A percentile compares a stretch with the other conserved stretches of the same genome.
phyloP scores from a whole-genome alignment of 1,140 invertebrate genomes.

The Kradibia gibbosae region DNA sequence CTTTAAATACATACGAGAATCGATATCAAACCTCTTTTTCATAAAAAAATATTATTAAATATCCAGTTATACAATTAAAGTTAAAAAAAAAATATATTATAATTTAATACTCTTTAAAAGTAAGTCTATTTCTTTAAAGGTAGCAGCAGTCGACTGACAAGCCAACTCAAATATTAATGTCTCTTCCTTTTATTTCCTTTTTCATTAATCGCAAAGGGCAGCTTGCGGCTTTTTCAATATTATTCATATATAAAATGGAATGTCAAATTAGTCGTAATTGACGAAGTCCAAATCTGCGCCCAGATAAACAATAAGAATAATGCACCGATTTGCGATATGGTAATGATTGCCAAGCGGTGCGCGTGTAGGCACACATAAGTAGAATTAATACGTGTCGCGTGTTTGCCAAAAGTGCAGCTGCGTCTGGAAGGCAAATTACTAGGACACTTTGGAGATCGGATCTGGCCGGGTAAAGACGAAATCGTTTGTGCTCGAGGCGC shows the following conservation, averaged over 20 bases:
- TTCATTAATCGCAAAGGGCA: too few species aligned
- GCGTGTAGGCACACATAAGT: slow-evolving; percentile 3
- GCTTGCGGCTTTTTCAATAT: too few species aligned
- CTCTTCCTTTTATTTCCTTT: too few species aligned
- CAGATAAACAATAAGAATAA: slow-evolving; percentile 8
- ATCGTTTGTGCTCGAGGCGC: slow-evolving; percentile 1
- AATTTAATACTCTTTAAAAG: too few species aligned
- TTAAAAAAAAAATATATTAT: too few species aligned
- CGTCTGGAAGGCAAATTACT: slow-evolving; percentile 35
- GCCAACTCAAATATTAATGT: too few species aligned
- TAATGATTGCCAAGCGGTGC: background rate
- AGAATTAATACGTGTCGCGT: slow-evolving; percentile 45
- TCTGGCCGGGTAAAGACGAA: slow-evolving; percentile 2
- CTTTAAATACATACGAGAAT: too few species aligned
- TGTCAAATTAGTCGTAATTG: background rate
- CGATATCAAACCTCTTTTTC: too few species aligned
- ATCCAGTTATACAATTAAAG: too few species aligned
- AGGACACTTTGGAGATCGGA: slow-evolving; percentile 31
- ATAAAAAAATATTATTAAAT: too few species aligned
- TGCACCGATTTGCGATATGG: slow-evolving; percentile 4
- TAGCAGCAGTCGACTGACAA: too few species aligned
- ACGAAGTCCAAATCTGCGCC: background rate
- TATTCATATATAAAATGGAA: background rate
- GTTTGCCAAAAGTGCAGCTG: slow-evolving; percentile 35
- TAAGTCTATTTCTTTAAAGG: too few species aligned